phyloP scores from a whole-genome alignment of 2,888 invertebrate genomes.

The Neria commutata region DNA sequence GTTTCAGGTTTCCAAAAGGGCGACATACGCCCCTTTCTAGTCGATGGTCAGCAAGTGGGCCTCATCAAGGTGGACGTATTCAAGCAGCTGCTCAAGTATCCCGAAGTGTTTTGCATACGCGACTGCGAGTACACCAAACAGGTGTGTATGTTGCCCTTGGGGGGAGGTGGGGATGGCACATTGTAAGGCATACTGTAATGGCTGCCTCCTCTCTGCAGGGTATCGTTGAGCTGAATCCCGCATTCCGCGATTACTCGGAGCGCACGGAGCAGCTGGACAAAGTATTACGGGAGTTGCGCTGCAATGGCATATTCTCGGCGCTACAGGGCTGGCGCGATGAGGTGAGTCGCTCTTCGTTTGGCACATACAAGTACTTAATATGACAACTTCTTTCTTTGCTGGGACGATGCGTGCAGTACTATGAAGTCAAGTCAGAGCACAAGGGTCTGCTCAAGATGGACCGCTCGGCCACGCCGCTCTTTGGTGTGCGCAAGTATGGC shows the following conservation, averaged over 20 bases:
- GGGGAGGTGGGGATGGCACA: too few species aligned
- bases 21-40: constrained; percentile 84
- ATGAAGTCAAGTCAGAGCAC: constrained; percentile 79
- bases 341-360: constrained; percentile 63
- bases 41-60: constrained; percentile 89
- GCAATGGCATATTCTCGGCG: constrained; percentile 78
- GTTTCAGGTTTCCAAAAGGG: constrained; percentile 74
- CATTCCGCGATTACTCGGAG: constrained; percentile 84
- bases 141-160: too few species aligned
- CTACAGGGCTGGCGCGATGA: constrained; percentile 93
- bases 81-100: constrained; percentile 79
- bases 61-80: constrained; percentile 84
- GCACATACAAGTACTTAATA: too few species aligned
- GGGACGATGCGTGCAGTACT: constrained; percentile 72
- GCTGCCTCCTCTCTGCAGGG: constrained; percentile 64
- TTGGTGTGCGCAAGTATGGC: constrained; percentile 93
- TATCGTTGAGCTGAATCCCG: constrained; percentile 84
- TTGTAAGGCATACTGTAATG: neutral
- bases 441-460: constrained; percentile 79
- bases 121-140: constrained; percentile 58
- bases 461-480: constrained; percentile 89
- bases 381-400: too few species aligned
- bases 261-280: constrained; percentile 78
- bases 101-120: constrained; percentile 70
- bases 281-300: constrained; percentile 77